Evolutionary conservation across 2,888 invertebrate genomes (phyloP).

Genomic region (Cerceris rybyensis): DNA sequence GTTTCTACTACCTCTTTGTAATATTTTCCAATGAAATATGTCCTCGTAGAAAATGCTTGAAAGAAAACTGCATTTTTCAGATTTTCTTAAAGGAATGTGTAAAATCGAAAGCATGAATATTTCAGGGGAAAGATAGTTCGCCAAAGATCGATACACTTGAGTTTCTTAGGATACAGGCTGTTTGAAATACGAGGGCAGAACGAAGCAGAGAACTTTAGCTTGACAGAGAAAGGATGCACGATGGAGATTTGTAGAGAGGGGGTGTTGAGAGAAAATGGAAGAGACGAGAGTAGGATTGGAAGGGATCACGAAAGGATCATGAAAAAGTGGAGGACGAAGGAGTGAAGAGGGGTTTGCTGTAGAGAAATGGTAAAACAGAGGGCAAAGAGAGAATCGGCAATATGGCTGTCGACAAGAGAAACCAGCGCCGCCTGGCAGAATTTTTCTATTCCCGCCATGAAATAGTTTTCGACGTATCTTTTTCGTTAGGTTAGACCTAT

Average conservation of each 20-base stretch:
- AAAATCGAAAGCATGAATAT: too few species aligned
- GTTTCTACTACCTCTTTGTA: too few species aligned
- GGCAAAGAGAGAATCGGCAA: slow-evolving; percentile 58
- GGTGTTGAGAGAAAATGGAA: slow-evolving; percentile 49
- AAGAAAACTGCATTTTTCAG: too few species aligned
- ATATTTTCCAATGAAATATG: too few species aligned
- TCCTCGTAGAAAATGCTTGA: too few species aligned
- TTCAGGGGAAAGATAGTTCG: not conserved
- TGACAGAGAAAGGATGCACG: slow-evolving; percentile 22
- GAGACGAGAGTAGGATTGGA: slow-evolving; percentile 51
- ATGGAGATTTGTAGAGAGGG: slow-evolving; percentile 11
- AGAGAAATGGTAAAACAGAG: not conserved
- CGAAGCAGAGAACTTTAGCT: slow-evolving; percentile 36
- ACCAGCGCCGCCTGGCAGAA: slow-evolving; percentile 78
- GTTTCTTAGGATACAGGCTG: slow-evolving; percentile 19
- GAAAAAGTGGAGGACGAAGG: slow-evolving; percentile 42
- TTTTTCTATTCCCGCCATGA: slow-evolving; percentile 77
- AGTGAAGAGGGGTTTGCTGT: slow-evolving; percentile 28
- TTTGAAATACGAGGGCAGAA: slow-evolving; percentile 16
- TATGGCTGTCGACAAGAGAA: slow-evolving; percentile 73
- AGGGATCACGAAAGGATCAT: slow-evolving; percentile 57
- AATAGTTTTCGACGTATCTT: slow-evolving; percentile 38
- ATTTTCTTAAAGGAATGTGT: too few species aligned
- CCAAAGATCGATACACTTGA: slow-evolving; percentile 67
- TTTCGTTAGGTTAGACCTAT: slow-evolving; percentile 24